Conservation (phyloP, 2,113 vertebrate genomes). For the Chitala chitala region DNA sequence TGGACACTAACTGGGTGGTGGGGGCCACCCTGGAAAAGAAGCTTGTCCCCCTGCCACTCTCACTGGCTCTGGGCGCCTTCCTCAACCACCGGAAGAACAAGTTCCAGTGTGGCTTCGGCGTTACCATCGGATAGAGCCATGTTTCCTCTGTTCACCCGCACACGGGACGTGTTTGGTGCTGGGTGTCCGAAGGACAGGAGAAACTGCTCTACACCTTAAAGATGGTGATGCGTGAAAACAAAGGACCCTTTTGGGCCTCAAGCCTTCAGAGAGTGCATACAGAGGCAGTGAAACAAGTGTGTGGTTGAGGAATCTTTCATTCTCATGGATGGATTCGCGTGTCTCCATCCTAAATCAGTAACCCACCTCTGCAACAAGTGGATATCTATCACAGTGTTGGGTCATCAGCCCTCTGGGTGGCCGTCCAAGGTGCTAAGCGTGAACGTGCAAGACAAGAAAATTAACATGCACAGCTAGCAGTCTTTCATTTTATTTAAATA, state of each 20-base stretch:
- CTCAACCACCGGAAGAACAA: constrained; percentile 88
- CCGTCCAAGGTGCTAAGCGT: too few species aligned
- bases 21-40: constrained; percentile 85
- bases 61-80: constrained; percentile 80
- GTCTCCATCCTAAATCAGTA: too few species aligned
- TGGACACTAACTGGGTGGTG: constrained; percentile 86
- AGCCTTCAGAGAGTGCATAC: neutral
- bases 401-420: too few species aligned
- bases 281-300: neutral
- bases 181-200: constrained; percentile 34
- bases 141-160: neutral
- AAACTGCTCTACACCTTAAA: neutral
- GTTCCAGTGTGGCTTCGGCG: constrained; percentile 84
- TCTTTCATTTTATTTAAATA: too few species aligned
- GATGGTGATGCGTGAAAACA: neutral
- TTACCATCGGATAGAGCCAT: constrained; percentile 75
- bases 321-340: too few species aligned
- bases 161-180: constrained; percentile 29
- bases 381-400: too few species aligned
- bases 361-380: too few species aligned
- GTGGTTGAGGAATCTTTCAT: too few species aligned
- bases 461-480: too few species aligned
- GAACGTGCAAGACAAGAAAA: too few species aligned
- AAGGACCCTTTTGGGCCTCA: neutral
- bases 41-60: constrained; percentile 76